These are phyloP conservation scores for Adineta ricciae DNA, from an alignment of 2,888 invertebrate species.

Conservation along the genomic window DNA sequence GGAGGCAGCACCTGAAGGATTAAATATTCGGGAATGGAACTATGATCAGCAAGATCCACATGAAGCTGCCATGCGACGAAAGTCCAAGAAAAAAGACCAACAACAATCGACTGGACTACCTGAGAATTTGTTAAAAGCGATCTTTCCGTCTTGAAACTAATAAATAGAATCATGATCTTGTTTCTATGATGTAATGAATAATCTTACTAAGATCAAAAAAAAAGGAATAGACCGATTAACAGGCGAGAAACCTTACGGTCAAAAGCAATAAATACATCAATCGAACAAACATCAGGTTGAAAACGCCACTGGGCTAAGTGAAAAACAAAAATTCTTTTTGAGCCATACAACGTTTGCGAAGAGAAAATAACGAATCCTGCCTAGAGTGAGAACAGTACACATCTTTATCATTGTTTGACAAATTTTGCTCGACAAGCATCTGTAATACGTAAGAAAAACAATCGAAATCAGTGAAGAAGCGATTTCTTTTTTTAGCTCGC, in stretches of 20 bases:
- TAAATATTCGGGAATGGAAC: background rate
- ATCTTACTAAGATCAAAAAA: background rate
- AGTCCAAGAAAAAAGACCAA: background rate
- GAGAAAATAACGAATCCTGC: too few relatives aligned
- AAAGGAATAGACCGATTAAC: background rate
- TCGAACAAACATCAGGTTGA: background rate
- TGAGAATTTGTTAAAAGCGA: background rate
- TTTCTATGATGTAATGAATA: background rate
- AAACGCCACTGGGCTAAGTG: background rate
- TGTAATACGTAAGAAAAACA: too few relatives aligned
- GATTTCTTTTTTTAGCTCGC: background rate
- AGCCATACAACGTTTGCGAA: background rate
- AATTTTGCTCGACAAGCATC: too few relatives aligned
- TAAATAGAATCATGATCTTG: too few relatives aligned
- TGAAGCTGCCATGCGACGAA: background rate
- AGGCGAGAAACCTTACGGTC: background rate
- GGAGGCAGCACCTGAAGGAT: background rate
- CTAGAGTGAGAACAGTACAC: too few relatives aligned
- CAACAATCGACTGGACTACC: background rate
- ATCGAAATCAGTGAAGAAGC: background rate
- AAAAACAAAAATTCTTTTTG: background rate
- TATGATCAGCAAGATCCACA: constrained; percentile 5
- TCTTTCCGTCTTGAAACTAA: background rate
- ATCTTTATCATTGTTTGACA: too few relatives aligned
- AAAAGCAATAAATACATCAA: background rate